phyloP scores from a whole-genome alignment of 2,113 vertebrate species.

The Miniopterus natalensis region DNA sequence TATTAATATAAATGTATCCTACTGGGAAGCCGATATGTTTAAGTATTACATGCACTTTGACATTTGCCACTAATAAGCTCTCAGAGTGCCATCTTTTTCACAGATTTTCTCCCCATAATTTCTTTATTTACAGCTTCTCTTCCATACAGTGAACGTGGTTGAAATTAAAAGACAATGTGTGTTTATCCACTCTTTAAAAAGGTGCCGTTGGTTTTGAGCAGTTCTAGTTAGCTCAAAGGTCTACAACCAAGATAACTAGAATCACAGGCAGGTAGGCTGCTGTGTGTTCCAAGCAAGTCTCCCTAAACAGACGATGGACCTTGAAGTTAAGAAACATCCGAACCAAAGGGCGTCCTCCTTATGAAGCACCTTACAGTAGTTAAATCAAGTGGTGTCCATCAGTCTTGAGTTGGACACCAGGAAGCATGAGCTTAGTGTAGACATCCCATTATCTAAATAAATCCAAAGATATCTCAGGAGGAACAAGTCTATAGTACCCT shows the following conservation, averaged over 20 bases:
- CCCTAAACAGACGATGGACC: neutral
- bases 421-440: constrained; percentile 48
- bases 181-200: neutral
- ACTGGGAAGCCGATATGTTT: constrained; percentile 49
- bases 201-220: neutral
- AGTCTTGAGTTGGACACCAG: constrained; percentile 1
- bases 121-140: constrained; percentile 21
- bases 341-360: neutral
- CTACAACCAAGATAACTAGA: neutral
- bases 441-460: constrained; percentile 68
- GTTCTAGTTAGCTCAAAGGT: neutral
- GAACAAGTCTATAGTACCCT: neutral
- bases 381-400: neutral
- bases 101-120: neutral
- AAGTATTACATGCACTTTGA: constrained; percentile 35
- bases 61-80: constrained; percentile 61
- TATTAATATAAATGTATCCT: constrained; percentile 72
- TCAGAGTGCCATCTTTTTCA: constrained; percentile 34
- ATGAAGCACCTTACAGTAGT: neutral
- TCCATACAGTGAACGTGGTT: constrained; percentile 10
- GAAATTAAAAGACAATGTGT: constrained; percentile 36
- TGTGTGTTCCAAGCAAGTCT: neutral
- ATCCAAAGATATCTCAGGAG: constrained; percentile 25
- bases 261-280: neutral
- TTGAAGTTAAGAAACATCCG: neutral